These are phyloP conservation scores for Engraulis encrasicolus DNA, from an alignment of 2,113 vertebrate genomes.

Conservation along the genomic window DNA sequence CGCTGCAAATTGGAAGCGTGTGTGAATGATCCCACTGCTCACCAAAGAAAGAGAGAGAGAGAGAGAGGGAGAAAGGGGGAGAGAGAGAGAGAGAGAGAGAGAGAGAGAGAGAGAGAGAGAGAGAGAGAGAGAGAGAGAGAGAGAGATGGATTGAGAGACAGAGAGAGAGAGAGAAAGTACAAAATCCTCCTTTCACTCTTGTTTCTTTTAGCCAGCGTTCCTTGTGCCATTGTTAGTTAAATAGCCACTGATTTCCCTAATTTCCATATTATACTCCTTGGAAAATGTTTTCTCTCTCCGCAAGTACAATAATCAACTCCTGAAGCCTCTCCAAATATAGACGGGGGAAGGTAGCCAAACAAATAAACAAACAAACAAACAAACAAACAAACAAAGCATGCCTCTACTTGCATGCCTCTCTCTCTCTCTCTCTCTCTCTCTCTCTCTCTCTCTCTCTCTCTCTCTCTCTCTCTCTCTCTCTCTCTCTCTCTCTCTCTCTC, in stretches of 20 bases:
- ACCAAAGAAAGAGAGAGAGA: slow-evolving; percentile 29
- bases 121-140: slow-evolving; percentile 1
- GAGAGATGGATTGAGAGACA: too few species aligned
- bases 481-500: too few species aligned
- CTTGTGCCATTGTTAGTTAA: slow-evolving; percentile 22
- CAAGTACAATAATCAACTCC: slow-evolving; percentile 67
- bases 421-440: too few species aligned
- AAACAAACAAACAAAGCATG: slow-evolving; percentile 69
- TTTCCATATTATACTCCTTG: slow-evolving; percentile 31
- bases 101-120: slow-evolving; percentile 36
- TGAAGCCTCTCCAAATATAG: slow-evolving; percentile 63
- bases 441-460: too few species aligned
- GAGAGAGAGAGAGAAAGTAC: slow-evolving; percentile 24
- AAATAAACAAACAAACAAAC: slow-evolving; percentile 61
- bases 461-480: too few species aligned
- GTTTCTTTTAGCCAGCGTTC: slow-evolving; percentile 29
- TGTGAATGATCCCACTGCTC: slow-evolving; percentile 71
- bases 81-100: slow-evolving; percentile 35
- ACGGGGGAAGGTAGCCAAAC: slow-evolving; percentile 17
- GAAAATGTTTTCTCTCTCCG: slow-evolving; percentile 63
- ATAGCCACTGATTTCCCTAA: slow-evolving; percentile 4
- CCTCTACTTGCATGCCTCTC: too few species aligned
- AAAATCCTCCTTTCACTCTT: slow-evolving; percentile 27
- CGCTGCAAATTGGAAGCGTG: slow-evolving; percentile 66
- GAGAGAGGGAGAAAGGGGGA: slow-evolving; percentile 34